These are phyloP conservation scores for Athene cunicularia DNA, from an alignment of 2,113 vertebrate species.

Conservation along the genomic window DNA sequence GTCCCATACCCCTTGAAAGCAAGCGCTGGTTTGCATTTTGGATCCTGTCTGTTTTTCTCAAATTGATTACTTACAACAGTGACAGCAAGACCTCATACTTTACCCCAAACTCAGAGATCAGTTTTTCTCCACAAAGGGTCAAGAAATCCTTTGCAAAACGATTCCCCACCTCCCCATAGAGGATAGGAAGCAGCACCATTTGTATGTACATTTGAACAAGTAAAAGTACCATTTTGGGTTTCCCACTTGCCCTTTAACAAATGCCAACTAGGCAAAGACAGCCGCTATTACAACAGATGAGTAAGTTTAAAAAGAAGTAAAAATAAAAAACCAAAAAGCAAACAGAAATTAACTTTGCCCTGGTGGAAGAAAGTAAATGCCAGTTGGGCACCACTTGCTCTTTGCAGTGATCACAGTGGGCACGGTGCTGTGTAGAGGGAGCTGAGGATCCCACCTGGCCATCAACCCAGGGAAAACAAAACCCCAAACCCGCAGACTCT, in stretches of 20 bases:
- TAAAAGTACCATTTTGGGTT: neutral
- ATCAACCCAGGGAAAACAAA: neutral
- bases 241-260: neutral
- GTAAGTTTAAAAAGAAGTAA: neutral
- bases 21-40: rapidly evolving
- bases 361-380: neutral
- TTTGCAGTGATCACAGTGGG: rapidly evolving
- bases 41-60: neutral
- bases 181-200: neutral
- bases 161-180: neutral
- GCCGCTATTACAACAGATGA: neutral
- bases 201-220: neutral
- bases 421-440: neutral
- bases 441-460: rapidly evolving
- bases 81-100: neutral
- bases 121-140: neutral
- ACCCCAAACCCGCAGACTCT: neutral
- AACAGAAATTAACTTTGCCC: neutral
- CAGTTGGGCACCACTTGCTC: neutral
- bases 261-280: neutral
- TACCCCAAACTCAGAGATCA: neutral
- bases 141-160: neutral
- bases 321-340: too few relatives aligned
- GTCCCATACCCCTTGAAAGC: rapidly evolving
- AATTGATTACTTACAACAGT: neutral